Evolutionary conservation across 2,113 vertebrate genomes (phyloP), one percentile per base, ranked within the genome.

Genomic region (Sander lucioperca): DNA sequence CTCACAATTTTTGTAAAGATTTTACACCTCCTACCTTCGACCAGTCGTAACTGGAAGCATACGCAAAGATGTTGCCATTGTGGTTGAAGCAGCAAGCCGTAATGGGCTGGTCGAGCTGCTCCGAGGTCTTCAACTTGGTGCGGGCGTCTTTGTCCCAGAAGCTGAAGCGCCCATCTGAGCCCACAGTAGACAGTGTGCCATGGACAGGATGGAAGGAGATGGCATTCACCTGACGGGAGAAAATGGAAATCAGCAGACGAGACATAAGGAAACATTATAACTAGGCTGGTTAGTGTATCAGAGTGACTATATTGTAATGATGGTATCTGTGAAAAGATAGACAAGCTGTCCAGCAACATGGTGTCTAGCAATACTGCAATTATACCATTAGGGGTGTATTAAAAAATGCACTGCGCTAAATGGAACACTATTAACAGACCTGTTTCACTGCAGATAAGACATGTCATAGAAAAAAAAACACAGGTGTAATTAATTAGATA

Each of bases 81-180:
- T 97, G 94, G 81, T 99, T 99, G 93, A 99, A 99, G 88, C 96
- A 97, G 92, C 98, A 99, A 0, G 98, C 98, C 0, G 98, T 97
- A 62, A 99, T 99, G 0, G 98, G 97, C 92, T 99, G 98, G 88
- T 99, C 98, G 1, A 99, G 92, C 82, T 99, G 98, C 70, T 99
- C 98, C 0, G 98, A 99, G 0, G 98, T 99, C 95, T 99, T 99
- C 72, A 99, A 96, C 84, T 99, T 99, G 1, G 98, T 99, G 63
- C 98, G 96, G 19, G 98, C 98, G 30, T 99, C 98, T 95, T 99
- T 99, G 95, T 99, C 98, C 98, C 98, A 99, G 92, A 99, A 99
- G 92, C 98, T 99, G 95, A 99, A 99, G 84, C 98, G 96, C 0
- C 98, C 98, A 14, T 99, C 98, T 15, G 98, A 99, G 2, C 98